These are phyloP conservation scores for Dasyornis broadbenti DNA, from an alignment of 2,113 vertebrate genomes.

Conservation along the genomic window DNA sequence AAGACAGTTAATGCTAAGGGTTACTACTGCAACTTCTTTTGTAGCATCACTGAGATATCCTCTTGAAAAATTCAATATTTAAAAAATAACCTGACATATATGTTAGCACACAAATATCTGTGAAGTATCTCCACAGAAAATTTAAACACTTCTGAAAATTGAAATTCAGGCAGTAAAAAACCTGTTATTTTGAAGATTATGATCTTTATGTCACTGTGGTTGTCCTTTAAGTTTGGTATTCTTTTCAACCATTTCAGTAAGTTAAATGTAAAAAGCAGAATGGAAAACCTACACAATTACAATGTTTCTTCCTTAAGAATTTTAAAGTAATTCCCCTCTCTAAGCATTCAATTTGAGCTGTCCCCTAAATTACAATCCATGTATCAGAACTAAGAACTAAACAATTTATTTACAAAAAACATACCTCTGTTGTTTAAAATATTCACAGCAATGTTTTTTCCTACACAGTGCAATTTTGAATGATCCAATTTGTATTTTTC, in stretches of 20 bases:
- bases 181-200: background rate
- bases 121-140: background rate
- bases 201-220: background rate
- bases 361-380: background rate
- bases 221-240: background rate
- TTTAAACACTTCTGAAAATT: background rate
- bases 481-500: background rate
- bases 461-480: background rate
- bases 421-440: background rate
- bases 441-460: background rate
- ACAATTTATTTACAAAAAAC: background rate
- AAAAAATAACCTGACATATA: background rate
- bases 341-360: background rate
- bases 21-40: background rate
- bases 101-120: background rate
- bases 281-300: background rate
- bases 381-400: background rate
- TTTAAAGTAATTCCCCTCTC: background rate
- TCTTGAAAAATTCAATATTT: background rate
- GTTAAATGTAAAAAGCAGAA: background rate
- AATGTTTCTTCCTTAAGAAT: background rate
- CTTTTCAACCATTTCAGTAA: background rate
- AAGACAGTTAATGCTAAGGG: conserved; percentile 47
- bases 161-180: background rate
- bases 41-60: background rate